These are phyloP conservation scores for Diglossa cyanea DNA, from an alignment of 2,797 vertebrate species.

Conservation along the genomic window DNA sequence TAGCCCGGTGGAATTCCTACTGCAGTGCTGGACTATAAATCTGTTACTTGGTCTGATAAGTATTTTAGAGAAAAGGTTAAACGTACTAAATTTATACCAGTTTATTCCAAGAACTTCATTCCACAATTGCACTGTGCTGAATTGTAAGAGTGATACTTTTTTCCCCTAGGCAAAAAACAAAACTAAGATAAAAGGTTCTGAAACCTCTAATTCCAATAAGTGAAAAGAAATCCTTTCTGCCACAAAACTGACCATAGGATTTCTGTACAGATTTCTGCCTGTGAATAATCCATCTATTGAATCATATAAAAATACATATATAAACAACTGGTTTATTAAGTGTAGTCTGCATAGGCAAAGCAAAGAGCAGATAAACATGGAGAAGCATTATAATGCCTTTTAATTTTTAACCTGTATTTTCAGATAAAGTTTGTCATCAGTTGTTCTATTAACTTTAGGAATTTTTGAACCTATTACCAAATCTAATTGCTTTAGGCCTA, in stretches of 20 bases:
- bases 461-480: neutral
- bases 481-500: neutral
- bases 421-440: neutral
- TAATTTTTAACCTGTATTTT: conserved; percentile 24
- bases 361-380: neutral
- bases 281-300: neutral
- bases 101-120: conserved; percentile 48
- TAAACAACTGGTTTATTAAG: neutral
- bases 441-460: neutral
- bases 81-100: neutral
- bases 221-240: neutral
- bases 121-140: neutral
- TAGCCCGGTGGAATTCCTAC: conserved; percentile 27
- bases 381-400: neutral
- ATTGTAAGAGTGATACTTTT: neutral
- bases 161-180: neutral
- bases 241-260: neutral
- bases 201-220: neutral
- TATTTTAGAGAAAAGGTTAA: conserved; percentile 46
- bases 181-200: neutral
- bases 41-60: neutral
- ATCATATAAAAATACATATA: neutral
- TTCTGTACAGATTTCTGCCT: neutral
- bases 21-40: conserved; percentile 37
- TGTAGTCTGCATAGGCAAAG: neutral